Conservation (phyloP, 2,113 vertebrate genomes). For the Osmerus eperlanus region DNA sequence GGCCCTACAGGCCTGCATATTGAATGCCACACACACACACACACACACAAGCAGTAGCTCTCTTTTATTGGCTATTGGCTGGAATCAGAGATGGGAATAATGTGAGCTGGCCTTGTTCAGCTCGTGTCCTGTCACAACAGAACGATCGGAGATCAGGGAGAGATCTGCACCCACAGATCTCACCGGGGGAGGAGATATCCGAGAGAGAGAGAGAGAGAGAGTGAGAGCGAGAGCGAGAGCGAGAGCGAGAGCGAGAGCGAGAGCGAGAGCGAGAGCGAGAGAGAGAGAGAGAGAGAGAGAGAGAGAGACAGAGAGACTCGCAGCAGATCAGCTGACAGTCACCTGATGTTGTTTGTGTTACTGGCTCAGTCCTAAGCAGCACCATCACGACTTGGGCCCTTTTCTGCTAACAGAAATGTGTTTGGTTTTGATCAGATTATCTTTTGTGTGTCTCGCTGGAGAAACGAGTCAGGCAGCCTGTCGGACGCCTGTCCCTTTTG, state of each 20-base stretch:
- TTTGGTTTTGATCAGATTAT: background rate
- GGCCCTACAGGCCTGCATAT: background rate
- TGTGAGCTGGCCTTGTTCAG: slow-evolving; percentile 16
- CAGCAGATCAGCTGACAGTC: background rate
- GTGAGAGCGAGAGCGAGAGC: background rate
- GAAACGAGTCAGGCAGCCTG: slow-evolving; percentile 25
- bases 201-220: background rate
- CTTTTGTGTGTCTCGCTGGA: background rate
- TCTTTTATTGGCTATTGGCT: slow-evolving; percentile 35
- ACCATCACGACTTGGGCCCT: background rate
- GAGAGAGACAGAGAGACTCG: background rate
- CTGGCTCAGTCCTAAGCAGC: background rate
- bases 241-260: no score
- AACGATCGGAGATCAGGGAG: slow-evolving; percentile 6
- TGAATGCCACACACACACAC: no score
- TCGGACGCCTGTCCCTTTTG: background rate
- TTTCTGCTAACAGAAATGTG: background rate
- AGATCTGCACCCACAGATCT: slow-evolving; percentile 4
- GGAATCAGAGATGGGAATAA: slow-evolving; percentile 21
- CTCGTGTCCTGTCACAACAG: slow-evolving; percentile 17
- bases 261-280: background rate
- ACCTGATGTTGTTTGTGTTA: no score
- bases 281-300: background rate
- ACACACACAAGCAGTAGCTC: slow-evolving; percentile 30
- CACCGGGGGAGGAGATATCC: background rate